phyloP scores from a whole-genome alignment of 2,113 vertebrate species.

The Ploceus nigricollis region DNA sequence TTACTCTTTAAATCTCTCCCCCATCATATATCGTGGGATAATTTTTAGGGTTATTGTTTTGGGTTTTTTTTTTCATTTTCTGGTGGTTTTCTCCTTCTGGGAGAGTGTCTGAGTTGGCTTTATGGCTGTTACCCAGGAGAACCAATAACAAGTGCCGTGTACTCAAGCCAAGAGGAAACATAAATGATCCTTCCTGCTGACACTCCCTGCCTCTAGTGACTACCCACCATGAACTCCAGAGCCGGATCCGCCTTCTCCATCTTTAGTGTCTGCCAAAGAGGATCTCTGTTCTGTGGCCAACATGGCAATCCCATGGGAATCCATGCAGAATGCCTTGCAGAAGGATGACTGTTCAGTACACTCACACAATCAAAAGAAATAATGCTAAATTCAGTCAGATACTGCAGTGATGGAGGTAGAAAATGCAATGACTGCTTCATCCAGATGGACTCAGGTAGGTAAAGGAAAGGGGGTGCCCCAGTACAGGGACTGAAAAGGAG shows the following conservation, averaged over 20 bases:
- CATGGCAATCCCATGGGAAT: not conserved
- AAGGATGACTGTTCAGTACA: not conserved
- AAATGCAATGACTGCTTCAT: not conserved
- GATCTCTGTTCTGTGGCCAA: not conserved
- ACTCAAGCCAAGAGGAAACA: rapidly evolving
- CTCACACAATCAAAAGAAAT: not conserved
- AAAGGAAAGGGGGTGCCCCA: not conserved
- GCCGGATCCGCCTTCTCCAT: not conserved
- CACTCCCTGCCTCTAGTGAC: not conserved
- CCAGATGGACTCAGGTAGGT: too few species aligned
- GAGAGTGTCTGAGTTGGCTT: not conserved
- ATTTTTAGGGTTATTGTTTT: not conserved
- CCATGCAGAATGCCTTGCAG: not conserved
- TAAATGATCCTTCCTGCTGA: not conserved
- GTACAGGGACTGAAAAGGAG: not conserved
- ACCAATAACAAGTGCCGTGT: not conserved
- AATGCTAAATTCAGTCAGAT: not conserved
- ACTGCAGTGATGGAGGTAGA: not conserved
- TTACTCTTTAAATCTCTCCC: not conserved
- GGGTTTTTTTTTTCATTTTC: not conserved
- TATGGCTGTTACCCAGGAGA: not conserved
- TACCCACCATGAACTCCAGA: not conserved
- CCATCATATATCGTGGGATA: not conserved
- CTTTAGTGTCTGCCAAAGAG: not conserved
- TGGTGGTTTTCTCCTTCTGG: not conserved